Evolutionary conservation across 1,140 invertebrate genomes (phyloP).

Genomic region (Dendrolimus kikuchii): DNA sequence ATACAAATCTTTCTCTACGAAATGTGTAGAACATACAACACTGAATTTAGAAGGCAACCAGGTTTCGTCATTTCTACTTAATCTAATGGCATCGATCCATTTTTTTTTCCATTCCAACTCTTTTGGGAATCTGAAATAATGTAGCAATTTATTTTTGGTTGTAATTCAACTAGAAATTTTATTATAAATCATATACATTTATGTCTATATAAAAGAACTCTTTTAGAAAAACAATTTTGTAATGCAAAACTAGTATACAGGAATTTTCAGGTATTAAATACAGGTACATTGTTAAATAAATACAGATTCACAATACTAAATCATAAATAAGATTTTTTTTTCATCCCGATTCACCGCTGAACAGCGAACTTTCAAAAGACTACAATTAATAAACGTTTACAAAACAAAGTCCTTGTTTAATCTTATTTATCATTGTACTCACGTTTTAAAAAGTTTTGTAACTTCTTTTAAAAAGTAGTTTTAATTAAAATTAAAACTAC

Average conservation of each 20-base stretch:
- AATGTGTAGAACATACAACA: slow-evolving; percentile 11
- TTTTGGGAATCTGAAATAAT: slow-evolving; percentile 7
- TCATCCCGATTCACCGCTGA: too few relatives aligned
- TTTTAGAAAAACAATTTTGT: neutral
- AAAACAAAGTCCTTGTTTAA: too few relatives aligned
- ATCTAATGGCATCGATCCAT: slow-evolving; percentile 5
- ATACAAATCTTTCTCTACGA: slow-evolving; percentile 4
- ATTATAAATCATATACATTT: neutral
- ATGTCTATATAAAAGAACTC: neutral
- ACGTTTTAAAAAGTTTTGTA: too few relatives aligned
- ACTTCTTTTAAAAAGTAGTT: too few relatives aligned
- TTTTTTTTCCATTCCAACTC: slow-evolving; percentile 5
- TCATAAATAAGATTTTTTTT: neutral
- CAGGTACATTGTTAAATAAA: neutral
- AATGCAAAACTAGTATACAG: too few relatives aligned
- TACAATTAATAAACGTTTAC: too few relatives aligned
- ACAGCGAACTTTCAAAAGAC: too few relatives aligned
- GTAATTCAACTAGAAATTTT: neutral
- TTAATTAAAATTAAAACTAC: too few relatives aligned
- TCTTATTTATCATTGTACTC: too few relatives aligned
- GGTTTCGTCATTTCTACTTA: slow-evolving; percentile 4
- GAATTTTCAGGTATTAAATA: neutral
- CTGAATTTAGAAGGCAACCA: slow-evolving; percentile 8
- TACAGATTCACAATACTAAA: neutral
- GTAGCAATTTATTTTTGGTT: too few relatives aligned